A percentile compares a stretch with the other conserved stretches of the same genome.
Conservation (phyloP, 1,140 invertebrate genomes). For the Temnothorax curvispinosus region DNA sequence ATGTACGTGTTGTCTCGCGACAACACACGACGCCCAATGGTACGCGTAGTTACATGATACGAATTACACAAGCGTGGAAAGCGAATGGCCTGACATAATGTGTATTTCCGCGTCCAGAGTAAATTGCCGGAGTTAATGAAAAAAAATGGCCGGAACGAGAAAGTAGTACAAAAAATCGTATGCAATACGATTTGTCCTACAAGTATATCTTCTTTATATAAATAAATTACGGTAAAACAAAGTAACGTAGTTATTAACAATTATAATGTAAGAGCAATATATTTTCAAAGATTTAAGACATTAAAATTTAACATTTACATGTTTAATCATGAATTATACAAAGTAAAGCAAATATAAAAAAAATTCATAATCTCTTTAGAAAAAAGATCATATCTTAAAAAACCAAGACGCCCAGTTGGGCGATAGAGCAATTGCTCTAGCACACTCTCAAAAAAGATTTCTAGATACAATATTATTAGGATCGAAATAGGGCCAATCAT, state of each 20-base stretch:
- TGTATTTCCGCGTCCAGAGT: constrained; percentile 9
- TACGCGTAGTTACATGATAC: constrained; percentile 20
- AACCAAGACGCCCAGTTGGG: not conserved
- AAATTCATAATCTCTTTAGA: not conserved
- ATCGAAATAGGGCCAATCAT: too few species aligned
- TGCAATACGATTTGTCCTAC: not conserved
- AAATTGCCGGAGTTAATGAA: not conserved
- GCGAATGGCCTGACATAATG: not conserved
- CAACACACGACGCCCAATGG: not conserved
- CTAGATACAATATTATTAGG: too few species aligned
- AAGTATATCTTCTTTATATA: not conserved
- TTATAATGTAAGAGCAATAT: not conserved
- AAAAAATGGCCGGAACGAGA: not conserved
- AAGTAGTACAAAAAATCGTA: not conserved
- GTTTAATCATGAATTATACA: not conserved
- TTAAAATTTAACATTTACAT: not conserved
- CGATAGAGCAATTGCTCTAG: too few species aligned
- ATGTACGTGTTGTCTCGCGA: constrained; percentile 16
- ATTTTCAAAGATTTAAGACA: not conserved
- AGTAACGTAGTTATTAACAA: not conserved
- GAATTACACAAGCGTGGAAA: constrained; percentile 22
- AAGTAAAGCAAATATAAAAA: not conserved
- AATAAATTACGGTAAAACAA: not conserved
- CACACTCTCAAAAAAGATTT: too few species aligned
- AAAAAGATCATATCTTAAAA: not conserved